Evolutionary conservation across 1,140 invertebrate genomes (phyloP).

Genomic region (Bilobella aurantiaca): DNA sequence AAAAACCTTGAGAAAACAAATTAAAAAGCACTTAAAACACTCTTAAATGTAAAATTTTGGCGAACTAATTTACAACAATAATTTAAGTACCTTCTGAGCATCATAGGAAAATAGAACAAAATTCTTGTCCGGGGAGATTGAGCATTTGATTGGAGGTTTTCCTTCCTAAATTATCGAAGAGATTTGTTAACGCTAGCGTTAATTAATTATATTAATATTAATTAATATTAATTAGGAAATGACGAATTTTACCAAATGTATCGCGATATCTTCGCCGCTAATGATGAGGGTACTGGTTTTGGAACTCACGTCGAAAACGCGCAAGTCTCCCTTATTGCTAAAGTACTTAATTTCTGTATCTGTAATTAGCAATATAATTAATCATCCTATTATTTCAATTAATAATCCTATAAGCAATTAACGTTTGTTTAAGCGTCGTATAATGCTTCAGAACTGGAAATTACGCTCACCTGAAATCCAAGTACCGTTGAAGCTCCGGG

Average conservation of each 20-base stretch:
- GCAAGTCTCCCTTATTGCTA: slow-evolving; percentile 22
- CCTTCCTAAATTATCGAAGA: slow-evolving; percentile 38
- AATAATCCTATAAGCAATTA: too few relatives aligned
- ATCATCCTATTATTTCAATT: too few relatives aligned
- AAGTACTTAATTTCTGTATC: slow-evolving; percentile 35
- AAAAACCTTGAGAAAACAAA: neutral
- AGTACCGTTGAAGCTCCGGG: slow-evolving; percentile 36
- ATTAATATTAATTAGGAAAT: too few relatives aligned
- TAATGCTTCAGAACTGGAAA: slow-evolving; percentile 2
- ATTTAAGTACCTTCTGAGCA: slow-evolving; percentile 43
- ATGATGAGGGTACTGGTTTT: neutral
- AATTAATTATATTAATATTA: neutral
- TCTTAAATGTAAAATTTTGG: too few relatives aligned
- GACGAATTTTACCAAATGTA: slow-evolving; percentile 5
- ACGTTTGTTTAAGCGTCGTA: neutral
- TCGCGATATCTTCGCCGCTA: neutral
- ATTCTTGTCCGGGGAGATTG: slow-evolving; percentile 45
- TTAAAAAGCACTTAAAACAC: slow-evolving; percentile 24
- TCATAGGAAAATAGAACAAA: slow-evolving; percentile 44
- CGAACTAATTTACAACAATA: neutral
- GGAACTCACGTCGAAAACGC: slow-evolving; percentile 25
- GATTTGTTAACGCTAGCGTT: slow-evolving; percentile 9
- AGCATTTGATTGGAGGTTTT: slow-evolving; percentile 42
- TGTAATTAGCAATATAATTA: slow-evolving; percentile 19
- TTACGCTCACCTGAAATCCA: slow-evolving; percentile 37